Percentiles rank a stretch among this genome's conserved stretches.
Conservation (phyloP, 2,888 invertebrate species). For the Alitta virens region DNA sequence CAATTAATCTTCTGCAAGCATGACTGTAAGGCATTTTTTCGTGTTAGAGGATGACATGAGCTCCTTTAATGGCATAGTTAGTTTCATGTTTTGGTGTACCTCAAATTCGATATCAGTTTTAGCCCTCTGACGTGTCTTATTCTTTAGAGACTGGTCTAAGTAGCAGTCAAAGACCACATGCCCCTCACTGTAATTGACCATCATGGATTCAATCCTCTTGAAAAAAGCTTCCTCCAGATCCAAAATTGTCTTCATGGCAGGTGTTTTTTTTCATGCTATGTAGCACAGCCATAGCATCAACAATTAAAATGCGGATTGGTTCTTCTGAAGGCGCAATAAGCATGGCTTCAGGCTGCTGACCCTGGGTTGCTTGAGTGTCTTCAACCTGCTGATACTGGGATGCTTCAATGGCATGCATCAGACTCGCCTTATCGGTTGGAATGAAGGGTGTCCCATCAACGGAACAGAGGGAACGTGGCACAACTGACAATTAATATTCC, state of each 20-base stretch:
- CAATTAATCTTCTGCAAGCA: not conserved
- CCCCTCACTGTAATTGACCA: not conserved
- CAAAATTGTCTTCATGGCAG: not conserved
- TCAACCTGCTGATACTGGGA: not conserved
- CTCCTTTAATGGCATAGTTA: conserved; percentile 14
- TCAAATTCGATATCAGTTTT: conserved; percentile 9
- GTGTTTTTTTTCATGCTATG: conserved; percentile 16
- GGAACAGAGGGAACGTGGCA: conserved; percentile 9
- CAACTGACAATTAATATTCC: conserved; percentile 18
- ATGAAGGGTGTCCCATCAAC: conserved; percentile 21
- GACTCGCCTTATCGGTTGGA: conserved; percentile 18
- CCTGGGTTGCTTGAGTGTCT: not conserved
- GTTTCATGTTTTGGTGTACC: conserved; percentile 1
- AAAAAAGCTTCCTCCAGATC: conserved; percentile 4
- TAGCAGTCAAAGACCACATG: conserved; percentile 15
- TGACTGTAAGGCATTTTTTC: not conserved
- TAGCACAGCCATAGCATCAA: conserved; percentile 22
- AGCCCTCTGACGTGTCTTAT: conserved; percentile 13
- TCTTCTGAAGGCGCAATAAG: not conserved
- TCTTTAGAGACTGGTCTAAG: conserved; percentile 7
- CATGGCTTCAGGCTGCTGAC: too few species aligned
- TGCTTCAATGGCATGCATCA: conserved; percentile 18
- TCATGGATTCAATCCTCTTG: too few species aligned
- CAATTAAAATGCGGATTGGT: conserved; percentile 1
- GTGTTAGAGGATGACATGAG: conserved; percentile 1